Evolutionary conservation across 1,140 invertebrate genomes (phyloP).

Genomic region (Polypedilum vanderplanki): DNA sequence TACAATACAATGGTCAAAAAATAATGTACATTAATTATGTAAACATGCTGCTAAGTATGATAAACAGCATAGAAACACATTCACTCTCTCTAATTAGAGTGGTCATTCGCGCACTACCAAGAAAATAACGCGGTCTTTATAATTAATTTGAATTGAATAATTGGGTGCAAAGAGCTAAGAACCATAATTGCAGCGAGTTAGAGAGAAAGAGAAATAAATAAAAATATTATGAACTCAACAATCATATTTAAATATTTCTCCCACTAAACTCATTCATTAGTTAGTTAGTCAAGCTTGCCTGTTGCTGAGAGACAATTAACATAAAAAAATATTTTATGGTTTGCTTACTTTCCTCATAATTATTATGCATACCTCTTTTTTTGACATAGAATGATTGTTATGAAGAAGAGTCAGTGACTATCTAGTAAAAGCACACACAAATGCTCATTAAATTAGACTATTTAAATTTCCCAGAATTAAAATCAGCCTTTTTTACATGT

Average conservation of each 20-base stretch:
- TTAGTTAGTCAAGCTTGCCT: neutral
- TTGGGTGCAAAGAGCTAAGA: constrained; percentile 23
- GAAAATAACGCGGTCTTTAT: neutral
- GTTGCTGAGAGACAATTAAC: constrained; percentile 22
- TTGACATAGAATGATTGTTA: constrained; percentile 26
- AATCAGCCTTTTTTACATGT: constrained; percentile 4
- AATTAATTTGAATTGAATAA: constrained; percentile 29
- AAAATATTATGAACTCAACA: constrained; percentile 27
- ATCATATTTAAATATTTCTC: constrained; percentile 24
- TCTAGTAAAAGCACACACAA: neutral
- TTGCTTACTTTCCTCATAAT: constrained; percentile 19
- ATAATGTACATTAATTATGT: constrained; percentile 21
- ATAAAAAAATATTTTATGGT: constrained; percentile 26
- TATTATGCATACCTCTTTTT: constrained; percentile 5
- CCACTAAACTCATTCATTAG: neutral
- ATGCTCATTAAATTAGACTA: constrained; percentile 9
- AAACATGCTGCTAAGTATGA: constrained; percentile 27
- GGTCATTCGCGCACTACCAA: neutral
- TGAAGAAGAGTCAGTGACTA: neutral
- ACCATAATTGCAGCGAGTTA: neutral
- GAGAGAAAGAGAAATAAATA: neutral
- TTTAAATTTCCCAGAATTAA: constrained; percentile 26
- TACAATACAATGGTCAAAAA: constrained; percentile 20
- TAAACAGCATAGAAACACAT: neutral
- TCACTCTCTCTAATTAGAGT: constrained; percentile 1